Evolutionary conservation across 1,140 invertebrate species (phyloP).

Genomic region (Temnothorax curvispinosus): DNA sequence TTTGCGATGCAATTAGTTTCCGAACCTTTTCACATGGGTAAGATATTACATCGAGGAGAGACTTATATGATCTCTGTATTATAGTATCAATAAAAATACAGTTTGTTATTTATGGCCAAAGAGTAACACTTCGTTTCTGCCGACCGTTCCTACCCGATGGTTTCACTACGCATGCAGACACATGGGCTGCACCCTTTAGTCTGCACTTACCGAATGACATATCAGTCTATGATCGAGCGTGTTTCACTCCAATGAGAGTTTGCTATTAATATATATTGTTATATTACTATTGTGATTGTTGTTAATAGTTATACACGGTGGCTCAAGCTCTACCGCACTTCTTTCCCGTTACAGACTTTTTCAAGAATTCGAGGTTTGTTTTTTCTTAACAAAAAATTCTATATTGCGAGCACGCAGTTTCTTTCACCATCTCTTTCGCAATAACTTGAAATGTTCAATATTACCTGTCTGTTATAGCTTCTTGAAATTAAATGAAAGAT

Average conservation of each 20-base stretch:
- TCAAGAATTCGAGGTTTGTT: background rate
- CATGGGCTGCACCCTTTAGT: background rate
- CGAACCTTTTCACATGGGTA: conserved; percentile 39
- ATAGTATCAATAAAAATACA: conserved; percentile 67
- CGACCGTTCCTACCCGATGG: conserved; percentile 1
- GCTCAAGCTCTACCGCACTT: conserved; percentile 41
- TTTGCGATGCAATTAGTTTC: background rate
- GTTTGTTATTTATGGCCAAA: conserved; percentile 58
- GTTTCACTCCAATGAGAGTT: conserved; percentile 68
- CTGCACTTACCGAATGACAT: conserved; percentile 42
- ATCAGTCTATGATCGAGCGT: conserved; percentile 65
- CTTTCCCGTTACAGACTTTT: conserved; percentile 20
- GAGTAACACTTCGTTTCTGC: conserved; percentile 23
- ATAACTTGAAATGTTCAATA: background rate
- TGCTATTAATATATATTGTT: conserved; percentile 36
- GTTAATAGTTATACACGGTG: conserved; percentile 42
- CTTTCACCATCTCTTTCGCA: background rate
- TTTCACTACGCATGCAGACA: conserved; percentile 14
- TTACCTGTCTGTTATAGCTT: background rate
- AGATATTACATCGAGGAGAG: conserved; percentile 48
- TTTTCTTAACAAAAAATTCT: conserved; percentile 3
- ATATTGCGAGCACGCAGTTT: background rate
- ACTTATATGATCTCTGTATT: conserved; percentile 61
- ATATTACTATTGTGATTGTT: conserved; percentile 50
- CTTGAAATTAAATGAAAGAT: background rate